Evolutionary conservation across 2,888 invertebrate species (phyloP), one percentile per base, ranked within the genome.

Genomic region (Trilocha varians): DNA sequence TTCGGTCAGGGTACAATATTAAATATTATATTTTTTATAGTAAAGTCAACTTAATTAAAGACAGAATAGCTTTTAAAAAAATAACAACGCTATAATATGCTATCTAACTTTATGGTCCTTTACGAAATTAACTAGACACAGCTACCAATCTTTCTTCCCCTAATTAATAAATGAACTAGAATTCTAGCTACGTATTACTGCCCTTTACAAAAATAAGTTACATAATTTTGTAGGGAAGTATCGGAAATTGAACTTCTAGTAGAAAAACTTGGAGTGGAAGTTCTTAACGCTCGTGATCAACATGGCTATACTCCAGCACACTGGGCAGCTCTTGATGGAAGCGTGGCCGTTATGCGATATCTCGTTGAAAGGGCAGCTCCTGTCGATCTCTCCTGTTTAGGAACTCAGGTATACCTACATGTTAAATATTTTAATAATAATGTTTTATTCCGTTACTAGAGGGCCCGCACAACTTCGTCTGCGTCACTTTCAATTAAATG

Each of bases 231-330:
- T 69, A 94, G 94, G 2, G 93, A 95, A 71, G 91, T 95, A 5
- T 88, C 91, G 16, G 94, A 94, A 51, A 92, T 96, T 34, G 96
- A 96, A 70, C 90, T 91, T 41, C 77, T 95, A 36, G 93, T 96
- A 1, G 95, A 96, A 62, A 93, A 93, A 68, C 88, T 91, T 35
- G 95, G 96, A 0, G 87, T 90, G 13, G 92, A 92, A 67, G 91
- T 91, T 43, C 77, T 97, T 43, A 90, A 91, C 42, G 91, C 92
- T 0, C 88, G 96, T 14, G 97, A 97, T 74, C 93, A 95, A 66
- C 96, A 96, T 86, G 97, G 97, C 13, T 96, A 97, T 74, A 96
- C 96, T 0, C 95, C 96, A 0, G 95, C 95, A 15, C 97, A 97
- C 71, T 97, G 96, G 96, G 94, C 93, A 1, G 93, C 94, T 34